phyloP scores from a whole-genome alignment of 2,888 invertebrate genomes.

The Pyralis farinalis region DNA sequence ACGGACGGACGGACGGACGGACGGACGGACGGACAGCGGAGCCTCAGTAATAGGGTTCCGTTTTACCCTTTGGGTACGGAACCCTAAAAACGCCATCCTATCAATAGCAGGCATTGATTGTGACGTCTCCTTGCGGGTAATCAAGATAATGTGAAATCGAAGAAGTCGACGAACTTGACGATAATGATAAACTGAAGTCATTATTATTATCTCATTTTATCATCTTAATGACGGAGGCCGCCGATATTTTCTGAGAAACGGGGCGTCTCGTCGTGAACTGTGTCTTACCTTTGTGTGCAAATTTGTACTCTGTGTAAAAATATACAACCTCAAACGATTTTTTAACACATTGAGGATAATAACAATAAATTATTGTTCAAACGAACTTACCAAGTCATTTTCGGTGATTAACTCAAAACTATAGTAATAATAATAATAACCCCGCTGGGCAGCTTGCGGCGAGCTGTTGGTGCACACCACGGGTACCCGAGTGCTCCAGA shows the following conservation, averaged over 20 bases:
- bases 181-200: slow-evolving; percentile 53
- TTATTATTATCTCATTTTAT: slow-evolving; percentile 55
- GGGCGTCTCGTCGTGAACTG: slow-evolving; percentile 13
- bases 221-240: slow-evolving; percentile 50
- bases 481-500: too few species aligned
- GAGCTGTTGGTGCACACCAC: too few species aligned
- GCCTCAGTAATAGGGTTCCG: too few species aligned
- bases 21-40: too few species aligned
- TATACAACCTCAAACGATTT: not conserved
- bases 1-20: too few species aligned
- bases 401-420: too few species aligned
- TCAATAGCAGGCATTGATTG: slow-evolving; percentile 22
- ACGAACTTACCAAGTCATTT: too few species aligned
- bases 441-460: too few species aligned
- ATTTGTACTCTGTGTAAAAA: not conserved
- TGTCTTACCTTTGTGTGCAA: not conserved
- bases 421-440: too few species aligned
- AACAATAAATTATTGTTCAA: too few species aligned
- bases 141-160: slow-evolving; percentile 42
- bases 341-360: not conserved
- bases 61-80: too few species aligned
- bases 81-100: slow-evolving; percentile 1
- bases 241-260: slow-evolving; percentile 41
- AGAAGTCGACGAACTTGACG: slow-evolving; percentile 46
- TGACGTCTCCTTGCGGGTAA: slow-evolving; percentile 26